A percentile compares a stretch with the other conserved stretches of the same genome.
Evolutionary conservation across 2,797 vertebrate species (phyloP).

Genomic region (Hybognathus amarus): DNA sequence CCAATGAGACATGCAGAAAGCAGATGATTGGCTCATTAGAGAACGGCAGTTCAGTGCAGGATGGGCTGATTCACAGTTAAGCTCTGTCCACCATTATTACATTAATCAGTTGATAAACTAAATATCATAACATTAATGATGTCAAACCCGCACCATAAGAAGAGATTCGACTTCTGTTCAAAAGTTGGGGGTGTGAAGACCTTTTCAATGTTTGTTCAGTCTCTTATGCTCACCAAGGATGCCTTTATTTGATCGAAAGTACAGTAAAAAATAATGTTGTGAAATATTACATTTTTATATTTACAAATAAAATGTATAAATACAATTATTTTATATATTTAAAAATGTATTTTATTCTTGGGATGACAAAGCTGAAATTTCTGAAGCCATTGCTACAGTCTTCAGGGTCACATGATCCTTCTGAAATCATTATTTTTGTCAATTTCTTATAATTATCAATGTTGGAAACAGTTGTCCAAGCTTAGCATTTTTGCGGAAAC

Average conservation of each 20-base stretch:
- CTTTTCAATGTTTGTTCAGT: neutral
- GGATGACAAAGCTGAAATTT: neutral
- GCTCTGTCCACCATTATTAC: neutral
- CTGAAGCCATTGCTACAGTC: neutral
- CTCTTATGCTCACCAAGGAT: neutral
- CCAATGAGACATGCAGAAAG: slow-evolving; percentile 99
- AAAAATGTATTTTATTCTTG: neutral
- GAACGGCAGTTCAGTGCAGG: slow-evolving; percentile 92
- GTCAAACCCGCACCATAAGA: neutral
- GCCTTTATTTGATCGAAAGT: neutral
- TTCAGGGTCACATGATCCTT: neutral
- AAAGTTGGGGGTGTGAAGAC: neutral
- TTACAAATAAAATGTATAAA: too few species aligned
- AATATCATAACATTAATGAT: neutral
- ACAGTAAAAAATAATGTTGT: neutral
- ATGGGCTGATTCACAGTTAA: slow-evolving; percentile 75
- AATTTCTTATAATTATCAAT: neutral
- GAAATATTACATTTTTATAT: neutral
- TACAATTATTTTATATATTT: neutral
- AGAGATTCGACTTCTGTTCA: neutral
- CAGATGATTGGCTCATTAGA: slow-evolving; percentile 93
- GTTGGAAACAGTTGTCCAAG: neutral
- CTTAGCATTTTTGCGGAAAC: neutral
- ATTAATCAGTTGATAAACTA: neutral
- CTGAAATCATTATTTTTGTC: neutral